phyloP scores from a whole-genome alignment of 2,888 invertebrate genomes.

The Gymnocheta viridis region DNA sequence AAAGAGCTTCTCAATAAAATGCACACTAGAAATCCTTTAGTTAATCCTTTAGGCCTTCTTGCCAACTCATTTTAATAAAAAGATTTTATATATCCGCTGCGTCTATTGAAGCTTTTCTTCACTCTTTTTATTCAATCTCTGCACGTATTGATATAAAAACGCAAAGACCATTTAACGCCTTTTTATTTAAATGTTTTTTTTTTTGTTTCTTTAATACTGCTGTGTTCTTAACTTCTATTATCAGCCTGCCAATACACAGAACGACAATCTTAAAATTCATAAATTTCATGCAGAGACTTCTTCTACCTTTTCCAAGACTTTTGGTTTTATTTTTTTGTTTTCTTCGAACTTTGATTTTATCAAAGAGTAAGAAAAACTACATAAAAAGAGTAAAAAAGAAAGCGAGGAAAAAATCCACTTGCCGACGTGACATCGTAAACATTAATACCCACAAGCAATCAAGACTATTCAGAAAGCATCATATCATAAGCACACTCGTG shows the following conservation, averaged over 20 bases:
- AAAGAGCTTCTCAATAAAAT: not conserved
- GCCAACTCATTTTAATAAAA: not conserved
- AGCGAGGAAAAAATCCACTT: constrained; percentile 1
- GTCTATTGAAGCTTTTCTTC: constrained; percentile 7
- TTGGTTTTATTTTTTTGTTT: not conserved
- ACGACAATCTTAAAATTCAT: constrained; percentile 37
- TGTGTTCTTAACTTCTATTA: not conserved
- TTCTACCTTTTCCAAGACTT: not conserved
- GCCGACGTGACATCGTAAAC: constrained; percentile 58
- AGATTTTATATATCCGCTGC: not conserved
- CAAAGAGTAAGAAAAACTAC: not conserved
- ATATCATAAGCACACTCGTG: constrained; percentile 42
- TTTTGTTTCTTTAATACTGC: not conserved
- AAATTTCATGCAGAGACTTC: constrained; percentile 44
- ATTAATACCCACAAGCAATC: constrained; percentile 55
- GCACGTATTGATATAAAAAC: constrained; percentile 58
- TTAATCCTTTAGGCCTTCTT: not conserved
- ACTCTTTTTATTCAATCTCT: constrained; percentile 58
- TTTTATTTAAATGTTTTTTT: constrained; percentile 23
- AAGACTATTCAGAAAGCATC: constrained; percentile 59
- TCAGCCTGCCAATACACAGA: constrained; percentile 2
- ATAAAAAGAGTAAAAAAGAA: not conserved
- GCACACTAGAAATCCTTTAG: not conserved
- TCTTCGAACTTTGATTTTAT: not conserved
- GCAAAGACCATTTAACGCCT: constrained; percentile 62